Evolutionary conservation across 2,113 vertebrate species (phyloP), one percentile per base, ranked within the genome.

Genomic region (Prunella fulvescens): DNA sequence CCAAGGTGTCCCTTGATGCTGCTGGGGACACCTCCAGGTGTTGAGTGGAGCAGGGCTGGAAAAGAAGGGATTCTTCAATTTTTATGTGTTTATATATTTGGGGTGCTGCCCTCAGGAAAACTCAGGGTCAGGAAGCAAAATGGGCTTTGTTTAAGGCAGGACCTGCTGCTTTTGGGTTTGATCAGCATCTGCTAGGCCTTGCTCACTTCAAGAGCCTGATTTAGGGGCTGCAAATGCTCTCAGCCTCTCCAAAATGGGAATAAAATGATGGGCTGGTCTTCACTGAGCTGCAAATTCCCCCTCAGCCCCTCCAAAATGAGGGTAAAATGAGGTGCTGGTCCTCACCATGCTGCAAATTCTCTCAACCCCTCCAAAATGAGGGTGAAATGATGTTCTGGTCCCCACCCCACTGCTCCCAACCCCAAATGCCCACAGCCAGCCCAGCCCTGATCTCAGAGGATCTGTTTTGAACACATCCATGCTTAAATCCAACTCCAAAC

Each of bases 101-200:
- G 39, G 53, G 45, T 24, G 19, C 2, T 2, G 12, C 11, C 3
- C 0, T 25, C 0, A 1, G 0, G 0, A 0, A 51, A 51, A 42
- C 47, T 35, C n/a, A 0, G 6, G 9, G 7, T 14, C 1, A 2
- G 48, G 76, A 50, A 48, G 76, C 8, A 17, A 44, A 84, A 61
- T 0, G 2, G 33, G 17, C 18, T 53, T 60, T 79, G 18, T 56
- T 85, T 42, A 14, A 71, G 66, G 57, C 35, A 44, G 44, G 45
- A 56, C 28, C 35, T 44, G 48, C 33, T 57, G 58, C 56, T 72
- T 92, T 74, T 47, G 47, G 25, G 78, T 17, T 67, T 88, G 73
- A 12, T 44, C 1, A 1, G 48, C 1, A 1, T 16, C 48, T 72
- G 31, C 33, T 1, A 11, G 22, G 39, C 23, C 45, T 65, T 7